Base-by-base conservation (phyloP, 2,888 invertebrate species). In the Catocala sponsa region DNA sequence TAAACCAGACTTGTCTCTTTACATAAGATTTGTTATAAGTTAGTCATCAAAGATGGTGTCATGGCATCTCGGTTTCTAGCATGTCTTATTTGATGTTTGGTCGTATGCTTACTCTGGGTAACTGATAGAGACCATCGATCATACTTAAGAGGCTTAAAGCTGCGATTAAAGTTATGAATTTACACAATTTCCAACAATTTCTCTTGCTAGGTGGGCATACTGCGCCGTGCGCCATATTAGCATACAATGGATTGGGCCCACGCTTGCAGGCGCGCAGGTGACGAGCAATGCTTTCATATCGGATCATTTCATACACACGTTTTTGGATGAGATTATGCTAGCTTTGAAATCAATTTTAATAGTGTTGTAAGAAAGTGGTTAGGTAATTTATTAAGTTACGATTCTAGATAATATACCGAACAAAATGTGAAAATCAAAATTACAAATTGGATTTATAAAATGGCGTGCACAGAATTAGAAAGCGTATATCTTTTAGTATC, bases 231-330 rank as follows among this genome's bases (percentile, higher is more conserved):
- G 47, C 58, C 54, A 58, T 72, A 90, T 90, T 89, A 80, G 79
- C 89, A 90, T 89, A 88, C 88, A 88, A 87, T 87, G 70, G 82
- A 55, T 35, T 49, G 63, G 42, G 76, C 89, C 90, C 91, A 91
- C 91, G 87, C 86, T 72, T 55, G 32, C 38, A 38, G 65, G 50
- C 63, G 69, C 72, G 88, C 92, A 91, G 92, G 92, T 92, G 92
- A 92, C 89, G 88, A 86, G 83, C 78, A 73, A 76, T 78, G 81
- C 84, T 80, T 79, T 82, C 78, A 73, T 76, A 69, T 72, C 68
- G 63, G 64, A 78, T 73, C 67, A 69, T 71, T 74, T 68, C 72
- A 68, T 70, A 70, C 72, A 53, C 63, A 70, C 57, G 55, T 64
- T 69, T 72, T 58, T 48, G 59, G 68, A 75, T 68, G 68, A 67